Conservation (phyloP, 37 sponge, comb jelly and placozoan species). For the Corticium candelabrum region DNA sequence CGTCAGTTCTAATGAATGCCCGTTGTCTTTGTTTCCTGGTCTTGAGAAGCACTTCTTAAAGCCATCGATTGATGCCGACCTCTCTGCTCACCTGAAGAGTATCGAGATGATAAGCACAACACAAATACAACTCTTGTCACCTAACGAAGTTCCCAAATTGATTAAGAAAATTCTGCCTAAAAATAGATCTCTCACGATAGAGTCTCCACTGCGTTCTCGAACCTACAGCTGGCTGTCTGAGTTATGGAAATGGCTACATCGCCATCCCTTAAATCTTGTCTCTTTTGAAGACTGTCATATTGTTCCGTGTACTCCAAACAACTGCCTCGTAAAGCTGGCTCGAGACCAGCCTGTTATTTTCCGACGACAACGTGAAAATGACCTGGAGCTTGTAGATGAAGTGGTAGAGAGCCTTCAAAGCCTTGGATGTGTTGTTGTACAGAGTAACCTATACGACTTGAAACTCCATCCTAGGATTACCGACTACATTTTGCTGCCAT, state of each 20-base stretch:
- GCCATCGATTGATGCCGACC: not conserved
- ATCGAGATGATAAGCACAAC: not conserved
- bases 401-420: too few relatives aligned
- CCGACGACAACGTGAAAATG: too few relatives aligned
- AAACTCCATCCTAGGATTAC: too few relatives aligned
- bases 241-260: not conserved
- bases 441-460: too few relatives aligned
- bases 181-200: not conserved
- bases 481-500: too few relatives aligned
- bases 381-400: too few relatives aligned
- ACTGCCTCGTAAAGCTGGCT: not conserved
- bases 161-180: not conserved
- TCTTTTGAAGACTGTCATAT: not conserved
- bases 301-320: not conserved
- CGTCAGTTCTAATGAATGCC: not conserved
- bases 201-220: not conserved
- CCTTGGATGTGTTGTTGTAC: too few relatives aligned
- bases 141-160: not conserved
- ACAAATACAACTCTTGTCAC: not conserved
- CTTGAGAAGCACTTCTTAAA: not conserved
- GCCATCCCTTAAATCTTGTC: not conserved
- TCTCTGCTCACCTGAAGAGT: not conserved
- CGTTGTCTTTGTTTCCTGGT: not conserved
- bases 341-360: too few relatives aligned
- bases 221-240: not conserved